Evolutionary conservation across 2,797 vertebrate species (phyloP), one percentile per base, ranked within the genome.

Genomic region (Peromyscus nudipes): DNA sequence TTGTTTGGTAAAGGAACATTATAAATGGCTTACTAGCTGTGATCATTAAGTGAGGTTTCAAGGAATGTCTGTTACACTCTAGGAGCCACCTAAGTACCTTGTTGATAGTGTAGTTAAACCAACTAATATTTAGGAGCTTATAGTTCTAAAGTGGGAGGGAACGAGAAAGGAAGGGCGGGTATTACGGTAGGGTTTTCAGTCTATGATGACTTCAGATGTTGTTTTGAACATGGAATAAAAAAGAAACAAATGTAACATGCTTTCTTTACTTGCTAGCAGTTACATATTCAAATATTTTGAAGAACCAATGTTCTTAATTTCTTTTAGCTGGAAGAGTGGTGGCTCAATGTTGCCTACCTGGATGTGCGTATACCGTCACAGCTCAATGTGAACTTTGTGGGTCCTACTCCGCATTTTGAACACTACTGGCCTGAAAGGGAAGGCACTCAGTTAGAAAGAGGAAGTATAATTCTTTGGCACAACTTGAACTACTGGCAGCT

Each of bases 261-360:
- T 29, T 1, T 34, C 34, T 60, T 67, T 71, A 37, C 49, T 40
- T 64, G 25, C n/a, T 43, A 71, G 62, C 7, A 65, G 14, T 93
- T 67, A 64, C 3, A 27, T 31, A 43, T 57, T 73, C 14, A 95
- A 23, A 6, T 92, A 43, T 92, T 64, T 83, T 95, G 65, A 91
- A 89, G 71, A 16, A 37, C 95, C 80, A 2, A 91, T 92, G 13
- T 94, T 92, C 27, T 95, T 98, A 57, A 97, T 98, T 89, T 71
- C 94, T 98, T 98, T 82, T 96, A 99, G 99, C 98, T 99, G 98
- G 99, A 99, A 97, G 99, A 99, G 52, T 99, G 99, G 99, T 99
- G 99, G 99, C 98, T 99, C 94, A 99, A 99, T 73, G 89, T 98
- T 17, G 99, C 99, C 0, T 99, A 99, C 96, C 98, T 99, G 97